These are phyloP conservation scores for Noctilio leporinus DNA, from an alignment of 2,113 vertebrate species.

Conservation along the genomic window DNA sequence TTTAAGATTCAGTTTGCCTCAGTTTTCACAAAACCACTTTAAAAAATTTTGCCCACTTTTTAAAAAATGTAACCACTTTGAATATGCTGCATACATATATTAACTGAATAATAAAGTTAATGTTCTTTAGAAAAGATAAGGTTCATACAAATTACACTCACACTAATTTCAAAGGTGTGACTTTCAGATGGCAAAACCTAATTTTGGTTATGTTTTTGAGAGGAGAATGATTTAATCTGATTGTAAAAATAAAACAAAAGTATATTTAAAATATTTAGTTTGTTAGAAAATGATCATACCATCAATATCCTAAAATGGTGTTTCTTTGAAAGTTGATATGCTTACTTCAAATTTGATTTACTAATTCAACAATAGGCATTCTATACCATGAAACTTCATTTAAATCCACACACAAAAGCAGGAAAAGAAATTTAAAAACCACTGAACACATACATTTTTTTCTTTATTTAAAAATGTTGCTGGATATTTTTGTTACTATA, in stretches of 20 bases:
- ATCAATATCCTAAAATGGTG: not conserved
- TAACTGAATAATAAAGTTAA: not conserved
- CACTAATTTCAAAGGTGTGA: not conserved
- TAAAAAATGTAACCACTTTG: not conserved
- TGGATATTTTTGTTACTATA: not conserved
- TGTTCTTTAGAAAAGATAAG: not conserved
- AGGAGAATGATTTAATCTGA: not conserved
- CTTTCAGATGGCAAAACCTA: not conserved
- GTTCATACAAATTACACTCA: not conserved
- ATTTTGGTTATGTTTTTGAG: not conserved
- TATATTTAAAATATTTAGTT: not conserved
- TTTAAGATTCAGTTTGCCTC: not conserved
- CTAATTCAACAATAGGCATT: not conserved
- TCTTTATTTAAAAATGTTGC: not conserved
- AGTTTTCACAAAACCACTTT: not conserved
- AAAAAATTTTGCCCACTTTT: not conserved
- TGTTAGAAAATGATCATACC: not conserved
- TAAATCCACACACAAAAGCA: not conserved
- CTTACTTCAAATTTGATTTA: not conserved
- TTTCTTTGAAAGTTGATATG: not conserved
- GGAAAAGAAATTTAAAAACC: not conserved
- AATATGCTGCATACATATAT: not conserved
- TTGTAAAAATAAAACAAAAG: not conserved
- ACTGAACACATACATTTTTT: not conserved
- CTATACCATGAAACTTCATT: not conserved